A percentile compares a stretch with the other conserved stretches of the same genome.
Conservation (phyloP, 2,888 invertebrate genomes). For the Exephanes ischioxanthus region DNA sequence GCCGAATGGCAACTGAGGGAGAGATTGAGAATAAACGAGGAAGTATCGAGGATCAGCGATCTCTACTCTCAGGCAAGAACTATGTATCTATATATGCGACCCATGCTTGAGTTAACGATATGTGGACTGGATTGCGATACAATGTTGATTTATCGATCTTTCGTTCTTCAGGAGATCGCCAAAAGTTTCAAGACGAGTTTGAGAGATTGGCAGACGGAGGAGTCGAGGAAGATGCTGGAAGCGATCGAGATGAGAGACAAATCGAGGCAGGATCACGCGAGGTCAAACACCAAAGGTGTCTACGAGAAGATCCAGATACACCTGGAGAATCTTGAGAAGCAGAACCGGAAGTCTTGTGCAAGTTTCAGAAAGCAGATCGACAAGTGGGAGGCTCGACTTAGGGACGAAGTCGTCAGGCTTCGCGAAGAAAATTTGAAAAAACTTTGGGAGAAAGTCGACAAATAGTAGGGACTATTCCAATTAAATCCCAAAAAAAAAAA, state of each 20-base stretch:
- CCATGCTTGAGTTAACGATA: too few relatives aligned
- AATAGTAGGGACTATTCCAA: conserved; percentile 59
- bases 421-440: conserved; percentile 68
- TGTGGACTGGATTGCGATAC: not conserved
- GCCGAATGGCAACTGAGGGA: conserved; percentile 65
- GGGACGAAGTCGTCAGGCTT: conserved; percentile 66
- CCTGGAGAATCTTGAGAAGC: conserved; percentile 67
- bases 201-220: conserved; percentile 69
- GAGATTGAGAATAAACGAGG: conserved; percentile 65
- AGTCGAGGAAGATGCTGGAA: conserved; percentile 64
- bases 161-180: conserved; percentile 60
- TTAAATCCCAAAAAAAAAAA: not conserved
- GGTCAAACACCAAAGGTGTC: conserved; percentile 56
- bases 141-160: conserved; percentile 6
- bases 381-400: conserved; percentile 70
- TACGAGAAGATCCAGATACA: conserved; percentile 70
- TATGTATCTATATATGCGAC: not conserved
- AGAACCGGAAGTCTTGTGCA: conserved; percentile 65
- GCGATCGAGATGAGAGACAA: conserved; percentile 63
- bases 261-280: conserved; percentile 54
- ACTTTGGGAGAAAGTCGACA: conserved; percentile 63
- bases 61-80: conserved; percentile 66
- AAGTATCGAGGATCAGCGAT: conserved; percentile 66
- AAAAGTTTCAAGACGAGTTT: conserved; percentile 64
- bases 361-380: conserved; percentile 72